Conservation (phyloP, 2,888 invertebrate species). For the Tetrapedia diversipes region DNA sequence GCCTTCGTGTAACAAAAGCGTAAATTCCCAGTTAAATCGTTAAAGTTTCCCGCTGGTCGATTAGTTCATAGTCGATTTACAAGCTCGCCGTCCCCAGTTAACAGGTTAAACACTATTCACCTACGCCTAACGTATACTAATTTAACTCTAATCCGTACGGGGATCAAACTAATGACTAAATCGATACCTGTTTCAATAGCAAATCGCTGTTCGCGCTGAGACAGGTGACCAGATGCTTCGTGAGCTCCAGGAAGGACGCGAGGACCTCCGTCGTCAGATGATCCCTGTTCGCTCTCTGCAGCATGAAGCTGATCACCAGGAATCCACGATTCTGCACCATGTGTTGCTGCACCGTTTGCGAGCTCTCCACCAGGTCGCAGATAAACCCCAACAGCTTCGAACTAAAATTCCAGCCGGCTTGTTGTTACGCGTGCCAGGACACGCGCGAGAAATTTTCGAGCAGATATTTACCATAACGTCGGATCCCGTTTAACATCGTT, state of each 20-base stretch:
- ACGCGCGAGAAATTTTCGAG: neutral
- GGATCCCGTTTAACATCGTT: slow-evolving; percentile 94
- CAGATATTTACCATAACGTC: slow-evolving; percentile 89
- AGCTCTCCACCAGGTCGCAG: slow-evolving; percentile 98
- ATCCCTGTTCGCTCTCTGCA: slow-evolving; percentile 95
- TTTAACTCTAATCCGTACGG: slow-evolving; percentile 36
- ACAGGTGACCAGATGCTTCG: slow-evolving; percentile 96
- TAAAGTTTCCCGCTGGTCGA: no score
- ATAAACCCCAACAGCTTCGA: slow-evolving; percentile 98
- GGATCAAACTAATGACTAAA: slow-evolving; percentile 42
- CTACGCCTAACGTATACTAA: slow-evolving; percentile 10
- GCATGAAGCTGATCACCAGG: slow-evolving; percentile 98
- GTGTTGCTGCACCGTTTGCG: slow-evolving; percentile 99
- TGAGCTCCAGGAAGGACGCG: slow-evolving; percentile 94
- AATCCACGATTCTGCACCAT: slow-evolving; percentile 99
- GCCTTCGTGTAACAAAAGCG: no score
- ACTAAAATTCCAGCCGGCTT: slow-evolving; percentile 83
- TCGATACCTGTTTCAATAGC: slow-evolving; percentile 93
- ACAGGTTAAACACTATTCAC: no score
- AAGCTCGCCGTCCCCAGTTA: no score
- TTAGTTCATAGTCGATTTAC: no score
- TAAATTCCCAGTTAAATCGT: no score
- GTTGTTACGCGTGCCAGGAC: neutral
- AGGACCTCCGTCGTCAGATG: slow-evolving; percentile 97
- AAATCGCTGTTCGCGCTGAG: slow-evolving; percentile 96